phyloP scores from a whole-genome alignment of 1,140 invertebrate species.

The Idris sp. region DNA sequence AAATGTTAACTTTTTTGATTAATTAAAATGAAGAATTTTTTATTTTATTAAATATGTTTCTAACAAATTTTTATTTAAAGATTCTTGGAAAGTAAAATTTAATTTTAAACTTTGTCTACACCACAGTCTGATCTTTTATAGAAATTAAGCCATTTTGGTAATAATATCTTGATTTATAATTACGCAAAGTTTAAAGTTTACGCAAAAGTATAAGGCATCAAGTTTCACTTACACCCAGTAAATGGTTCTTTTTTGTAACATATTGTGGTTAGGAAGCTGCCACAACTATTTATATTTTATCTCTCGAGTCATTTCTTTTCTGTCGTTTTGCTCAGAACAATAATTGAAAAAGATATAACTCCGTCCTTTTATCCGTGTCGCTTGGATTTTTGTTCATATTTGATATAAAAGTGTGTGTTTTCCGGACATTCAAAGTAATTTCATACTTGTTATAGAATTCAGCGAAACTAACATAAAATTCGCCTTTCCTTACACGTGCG shows the following conservation, averaged over 20 bases:
- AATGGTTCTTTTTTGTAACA: constrained; percentile 5
- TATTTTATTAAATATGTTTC: no score
- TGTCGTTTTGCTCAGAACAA: constrained; percentile 20
- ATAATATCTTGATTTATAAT: constrained; percentile 36
- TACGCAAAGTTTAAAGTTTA: constrained; percentile 10
- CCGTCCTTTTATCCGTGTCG: constrained; percentile 13
- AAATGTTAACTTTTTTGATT: no score
- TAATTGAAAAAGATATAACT: constrained; percentile 48
- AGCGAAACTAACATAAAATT: no score
- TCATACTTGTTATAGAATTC: constrained; percentile 5
- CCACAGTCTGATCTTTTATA: constrained; percentile 9
- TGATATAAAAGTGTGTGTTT: neutral
- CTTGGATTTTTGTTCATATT: constrained; percentile 14
- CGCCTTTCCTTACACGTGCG: no score
- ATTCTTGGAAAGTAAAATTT: constrained; percentile 32
- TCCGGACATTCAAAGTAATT: constrained; percentile 13
- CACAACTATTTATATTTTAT: constrained; percentile 48
- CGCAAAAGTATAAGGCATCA: constrained; percentile 23
- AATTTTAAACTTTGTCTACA: constrained; percentile 14
- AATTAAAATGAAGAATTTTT: no score
- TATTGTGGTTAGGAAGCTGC: constrained; percentile 10
- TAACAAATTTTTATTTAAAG: no score
- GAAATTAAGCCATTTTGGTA: constrained; percentile 30
- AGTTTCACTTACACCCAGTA: constrained; percentile 33
- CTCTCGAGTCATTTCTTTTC: constrained; percentile 34